phyloP scores from a whole-genome alignment of 37 sponge, comb jelly and placozoan species.

The Lycopodina hypogea region DNA sequence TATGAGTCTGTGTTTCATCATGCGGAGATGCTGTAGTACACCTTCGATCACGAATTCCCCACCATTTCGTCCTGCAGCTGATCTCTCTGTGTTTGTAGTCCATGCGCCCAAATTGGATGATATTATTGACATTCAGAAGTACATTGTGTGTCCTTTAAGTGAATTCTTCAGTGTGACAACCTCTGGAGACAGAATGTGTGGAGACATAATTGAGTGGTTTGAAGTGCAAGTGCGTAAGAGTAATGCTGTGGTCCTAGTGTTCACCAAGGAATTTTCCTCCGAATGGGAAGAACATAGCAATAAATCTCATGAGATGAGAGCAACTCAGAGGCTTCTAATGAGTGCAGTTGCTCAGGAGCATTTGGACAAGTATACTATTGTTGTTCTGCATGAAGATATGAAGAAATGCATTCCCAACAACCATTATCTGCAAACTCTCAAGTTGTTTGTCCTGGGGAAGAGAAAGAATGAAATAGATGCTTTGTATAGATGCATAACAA shows the following conservation, averaged over 20 bases:
- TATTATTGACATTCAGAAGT: not conserved
- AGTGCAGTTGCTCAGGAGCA: slow-evolving; percentile 2
- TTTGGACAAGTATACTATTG: not conserved
- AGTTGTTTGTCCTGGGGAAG: not conserved
- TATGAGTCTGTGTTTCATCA: not conserved
- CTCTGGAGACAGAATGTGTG: not conserved
- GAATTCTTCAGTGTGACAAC: not conserved
- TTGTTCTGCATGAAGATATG: not conserved
- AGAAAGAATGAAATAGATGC: not conserved
- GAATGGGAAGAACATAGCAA: not conserved
- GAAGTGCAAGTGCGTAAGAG: not conserved
- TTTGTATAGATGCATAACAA: not conserved
- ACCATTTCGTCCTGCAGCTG: not conserved
- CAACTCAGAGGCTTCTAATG: not conserved
- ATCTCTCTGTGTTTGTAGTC: not conserved
- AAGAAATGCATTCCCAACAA: not conserved
- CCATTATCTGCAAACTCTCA: not conserved
- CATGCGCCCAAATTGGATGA: not conserved
- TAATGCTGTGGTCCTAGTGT: not conserved
- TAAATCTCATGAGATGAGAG: not conserved
- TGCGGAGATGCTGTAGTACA: not conserved
- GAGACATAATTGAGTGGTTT: not conserved
- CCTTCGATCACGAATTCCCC: not conserved
- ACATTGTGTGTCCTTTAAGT: not conserved
- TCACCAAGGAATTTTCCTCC: slow-evolving; percentile 3